Evolutionary conservation across 2,888 invertebrate species (phyloP), one percentile per base, ranked within the genome.

Genomic region (Amblyjoppa fuscipennis): DNA sequence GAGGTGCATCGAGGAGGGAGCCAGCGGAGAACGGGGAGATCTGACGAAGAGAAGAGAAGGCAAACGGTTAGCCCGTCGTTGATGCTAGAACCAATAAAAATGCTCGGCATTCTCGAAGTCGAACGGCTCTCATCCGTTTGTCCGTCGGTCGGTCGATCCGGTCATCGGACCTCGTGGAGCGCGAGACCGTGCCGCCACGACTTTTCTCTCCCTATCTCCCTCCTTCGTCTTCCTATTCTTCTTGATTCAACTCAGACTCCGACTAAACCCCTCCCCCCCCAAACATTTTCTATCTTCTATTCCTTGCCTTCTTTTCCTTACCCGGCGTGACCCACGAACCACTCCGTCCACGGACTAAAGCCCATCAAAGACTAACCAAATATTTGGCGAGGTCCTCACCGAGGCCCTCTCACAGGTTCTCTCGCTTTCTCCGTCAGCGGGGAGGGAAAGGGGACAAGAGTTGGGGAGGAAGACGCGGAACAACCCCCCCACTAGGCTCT

Each of bases 331-430:
- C 31, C 53, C 68, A 38, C 51, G 68, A 41, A 68, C 76, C 70
- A 70, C 61, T 70, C 31, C 69, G 81, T 76, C 74, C 76, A 71
- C 70, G 28, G 77, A 78, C 85, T 85, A 85, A 86, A 90, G 89
- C 92, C 92, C 92, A 92, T 92, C 92, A 92, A 91, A 91, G 92
- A 91, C 92, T 93, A 93, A 93, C 91, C 92, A 94, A 93, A 93
- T 93, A 93, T 93, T 93, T 93, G 92, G 88, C 90, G 89, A 93
- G 91, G 90, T 92, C 91, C 91, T 77, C 76, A 66, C 53, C 53
- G 68, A 68, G 68, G 53, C 68, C 53, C 7, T 45, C 71, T 6
- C 64, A 31, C 53, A 56, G 31, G 38, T 38, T 16, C 53, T 3
- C 66, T 25, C 16, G 3, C 49, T 7, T 53, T n/a, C 31, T 4